These are phyloP conservation scores for Thymelicus acteon DNA, from an alignment of 2,888 invertebrate genomes.

Conservation along the genomic window DNA sequence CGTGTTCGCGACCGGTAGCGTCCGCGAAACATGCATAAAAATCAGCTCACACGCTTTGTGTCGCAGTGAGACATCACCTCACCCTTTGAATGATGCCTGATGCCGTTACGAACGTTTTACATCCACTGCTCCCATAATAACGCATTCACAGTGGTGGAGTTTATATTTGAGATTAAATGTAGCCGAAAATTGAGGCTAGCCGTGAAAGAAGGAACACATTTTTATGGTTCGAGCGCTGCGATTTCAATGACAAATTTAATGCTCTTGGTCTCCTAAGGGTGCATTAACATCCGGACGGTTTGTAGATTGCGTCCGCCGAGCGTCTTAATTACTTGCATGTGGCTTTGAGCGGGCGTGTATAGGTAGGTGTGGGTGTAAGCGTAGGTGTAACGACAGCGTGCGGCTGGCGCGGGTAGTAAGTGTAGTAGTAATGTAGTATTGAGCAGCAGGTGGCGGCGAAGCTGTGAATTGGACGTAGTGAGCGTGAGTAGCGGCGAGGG, in stretches of 20 bases:
- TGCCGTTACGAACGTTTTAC: neutral
- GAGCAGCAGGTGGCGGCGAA: conserved; percentile 18
- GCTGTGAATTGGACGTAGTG: conserved; percentile 37
- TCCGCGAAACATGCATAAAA: conserved; percentile 2
- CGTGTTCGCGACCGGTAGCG: conserved; percentile 5
- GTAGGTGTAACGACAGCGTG: too few relatives aligned
- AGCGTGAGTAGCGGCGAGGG: conserved; percentile 7
- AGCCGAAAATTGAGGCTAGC: neutral
- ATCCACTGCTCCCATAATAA: neutral
- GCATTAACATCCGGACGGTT: too few relatives aligned
- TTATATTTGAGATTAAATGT: neutral
- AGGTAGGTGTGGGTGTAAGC: too few relatives aligned
- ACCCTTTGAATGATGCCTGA: neutral
- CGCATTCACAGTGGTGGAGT: neutral
- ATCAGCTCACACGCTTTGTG: conserved; percentile 14
- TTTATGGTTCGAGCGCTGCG: neutral
- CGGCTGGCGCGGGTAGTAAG: neutral
- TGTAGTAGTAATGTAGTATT: conserved; percentile 10
- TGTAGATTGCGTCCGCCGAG: too few relatives aligned
- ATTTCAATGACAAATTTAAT: neutral
- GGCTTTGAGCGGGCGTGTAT: too few relatives aligned
- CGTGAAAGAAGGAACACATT: neutral
- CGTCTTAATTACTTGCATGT: too few relatives aligned
- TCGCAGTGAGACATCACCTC: conserved; percentile 30
- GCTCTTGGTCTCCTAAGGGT: too few relatives aligned